Evolutionary conservation across 2,797 vertebrate species (phyloP).

Genomic region (Sus cebifrons): DNA sequence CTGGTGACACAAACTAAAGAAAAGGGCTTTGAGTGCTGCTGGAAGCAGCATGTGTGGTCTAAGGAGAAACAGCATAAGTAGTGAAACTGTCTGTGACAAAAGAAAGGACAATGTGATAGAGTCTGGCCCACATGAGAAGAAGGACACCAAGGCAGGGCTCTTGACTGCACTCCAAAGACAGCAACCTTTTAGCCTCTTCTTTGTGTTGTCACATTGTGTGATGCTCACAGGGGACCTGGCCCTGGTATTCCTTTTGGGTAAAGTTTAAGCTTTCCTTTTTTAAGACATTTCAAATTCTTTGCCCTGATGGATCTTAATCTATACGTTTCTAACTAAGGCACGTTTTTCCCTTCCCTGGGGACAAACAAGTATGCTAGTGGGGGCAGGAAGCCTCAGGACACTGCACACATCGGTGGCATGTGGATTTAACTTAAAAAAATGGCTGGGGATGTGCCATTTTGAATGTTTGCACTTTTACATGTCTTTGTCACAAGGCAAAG

Average conservation of each 20-base stretch:
- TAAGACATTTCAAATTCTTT: constrained; percentile 57
- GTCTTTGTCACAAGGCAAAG: neutral
- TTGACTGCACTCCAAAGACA: neutral
- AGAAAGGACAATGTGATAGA: neutral
- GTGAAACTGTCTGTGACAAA: neutral
- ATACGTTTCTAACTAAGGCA: neutral
- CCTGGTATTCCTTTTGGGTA: neutral
- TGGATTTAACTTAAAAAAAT: neutral
- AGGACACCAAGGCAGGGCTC: neutral
- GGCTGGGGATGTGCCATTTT: neutral
- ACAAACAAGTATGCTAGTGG: neutral
- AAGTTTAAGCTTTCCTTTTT: constrained; percentile 40
- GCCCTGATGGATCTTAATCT: neutral
- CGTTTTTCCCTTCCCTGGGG: neutral
- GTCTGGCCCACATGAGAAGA: neutral
- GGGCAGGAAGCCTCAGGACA: neutral
- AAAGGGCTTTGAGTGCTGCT: neutral
- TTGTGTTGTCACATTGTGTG: neutral
- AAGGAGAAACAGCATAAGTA: neutral
- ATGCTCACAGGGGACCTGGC: neutral
- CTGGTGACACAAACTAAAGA: neutral
- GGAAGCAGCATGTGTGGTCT: neutral
- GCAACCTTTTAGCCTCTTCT: neutral
- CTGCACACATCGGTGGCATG: accelerated
- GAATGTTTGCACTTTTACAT: neutral